Conservation (phyloP, 2,797 vertebrate species). For the Merluccius polli region DNA sequence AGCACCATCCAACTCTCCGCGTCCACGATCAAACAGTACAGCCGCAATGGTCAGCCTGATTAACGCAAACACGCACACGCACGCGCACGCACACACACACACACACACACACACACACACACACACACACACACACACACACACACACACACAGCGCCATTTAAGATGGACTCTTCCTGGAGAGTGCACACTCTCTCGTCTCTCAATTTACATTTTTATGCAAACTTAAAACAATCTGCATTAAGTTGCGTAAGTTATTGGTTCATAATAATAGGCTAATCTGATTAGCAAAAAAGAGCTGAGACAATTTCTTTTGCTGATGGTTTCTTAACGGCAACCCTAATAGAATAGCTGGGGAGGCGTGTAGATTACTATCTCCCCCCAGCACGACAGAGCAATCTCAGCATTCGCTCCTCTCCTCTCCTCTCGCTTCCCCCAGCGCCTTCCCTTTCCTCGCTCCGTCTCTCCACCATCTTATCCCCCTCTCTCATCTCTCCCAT, state of each 20-base stretch:
- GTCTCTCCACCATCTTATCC: slow-evolving; percentile 68
- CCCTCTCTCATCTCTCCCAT: slow-evolving; percentile 26
- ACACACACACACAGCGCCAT: neutral
- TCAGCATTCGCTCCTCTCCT: slow-evolving; percentile 58
- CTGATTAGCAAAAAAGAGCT: slow-evolving; percentile 78
- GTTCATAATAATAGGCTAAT: slow-evolving; percentile 76
- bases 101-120: neutral
- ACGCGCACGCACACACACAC: neutral
- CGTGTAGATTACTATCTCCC: slow-evolving; percentile 73
- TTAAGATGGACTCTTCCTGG: slow-evolving; percentile 14
- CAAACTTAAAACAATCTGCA: slow-evolving; percentile 65
- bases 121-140: slow-evolving; percentile 4
- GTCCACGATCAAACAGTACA: slow-evolving; percentile 94
- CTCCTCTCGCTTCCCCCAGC: slow-evolving; percentile 36
- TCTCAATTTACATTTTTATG: slow-evolving; percentile 55
- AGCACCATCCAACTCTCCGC: slow-evolving; percentile 90
- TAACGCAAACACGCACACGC: neutral
- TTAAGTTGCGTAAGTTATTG: slow-evolving; percentile 70
- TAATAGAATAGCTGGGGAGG: slow-evolving; percentile 78
- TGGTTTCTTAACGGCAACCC: slow-evolving; percentile 76
- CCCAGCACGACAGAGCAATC: slow-evolving; percentile 70
- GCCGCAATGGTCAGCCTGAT: slow-evolving; percentile 84
- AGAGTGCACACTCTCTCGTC: slow-evolving; percentile 19
- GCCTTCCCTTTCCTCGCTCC: slow-evolving; percentile 45
- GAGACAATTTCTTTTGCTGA: slow-evolving; percentile 77